A percentile compares a stretch with the other conserved stretches of the same genome.
Evolutionary conservation across 2,888 invertebrate species (phyloP).

Genomic region (Magallana nippona): DNA sequence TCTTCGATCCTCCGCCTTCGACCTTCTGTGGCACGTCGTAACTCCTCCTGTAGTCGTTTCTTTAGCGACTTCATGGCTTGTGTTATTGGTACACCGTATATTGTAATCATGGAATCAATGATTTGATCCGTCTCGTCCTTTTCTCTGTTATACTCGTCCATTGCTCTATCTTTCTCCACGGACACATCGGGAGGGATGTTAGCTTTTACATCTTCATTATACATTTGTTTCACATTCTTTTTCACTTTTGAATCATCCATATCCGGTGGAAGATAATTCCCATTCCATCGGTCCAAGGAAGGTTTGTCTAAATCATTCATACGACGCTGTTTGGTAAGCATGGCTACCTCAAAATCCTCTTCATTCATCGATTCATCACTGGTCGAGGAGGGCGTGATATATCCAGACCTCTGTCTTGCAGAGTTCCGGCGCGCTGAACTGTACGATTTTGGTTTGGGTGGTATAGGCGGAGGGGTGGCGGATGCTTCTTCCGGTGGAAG

Average conservation of each 20-base stretch:
- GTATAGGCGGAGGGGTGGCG: constrained; percentile 55
- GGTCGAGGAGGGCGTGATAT: constrained; percentile 59
- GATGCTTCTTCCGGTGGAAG: constrained; percentile 70
- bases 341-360: constrained; percentile 72
- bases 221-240: constrained; percentile 52
- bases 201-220: constrained; percentile 58
- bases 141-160: constrained; percentile 57
- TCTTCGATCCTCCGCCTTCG: constrained; percentile 80
- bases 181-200: constrained; percentile 61
- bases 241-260: constrained; percentile 45
- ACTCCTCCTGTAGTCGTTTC: constrained; percentile 80
- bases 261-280: constrained; percentile 59
- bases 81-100: constrained; percentile 77
- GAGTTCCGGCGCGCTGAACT: constrained; percentile 39
- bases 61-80: constrained; percentile 78
- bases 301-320: constrained; percentile 66
- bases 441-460: constrained; percentile 50
- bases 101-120: constrained; percentile 73
- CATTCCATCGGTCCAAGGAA: constrained; percentile 62
- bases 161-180: constrained; percentile 42
- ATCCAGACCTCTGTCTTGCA: constrained; percentile 49
- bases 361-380: constrained; percentile 73
- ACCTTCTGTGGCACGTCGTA: constrained; percentile 80
- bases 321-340: constrained; percentile 58
- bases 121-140: constrained; percentile 74